These are phyloP conservation scores for Scalopus aquaticus DNA, from an alignment of 2,113 vertebrate species.

Conservation along the genomic window DNA sequence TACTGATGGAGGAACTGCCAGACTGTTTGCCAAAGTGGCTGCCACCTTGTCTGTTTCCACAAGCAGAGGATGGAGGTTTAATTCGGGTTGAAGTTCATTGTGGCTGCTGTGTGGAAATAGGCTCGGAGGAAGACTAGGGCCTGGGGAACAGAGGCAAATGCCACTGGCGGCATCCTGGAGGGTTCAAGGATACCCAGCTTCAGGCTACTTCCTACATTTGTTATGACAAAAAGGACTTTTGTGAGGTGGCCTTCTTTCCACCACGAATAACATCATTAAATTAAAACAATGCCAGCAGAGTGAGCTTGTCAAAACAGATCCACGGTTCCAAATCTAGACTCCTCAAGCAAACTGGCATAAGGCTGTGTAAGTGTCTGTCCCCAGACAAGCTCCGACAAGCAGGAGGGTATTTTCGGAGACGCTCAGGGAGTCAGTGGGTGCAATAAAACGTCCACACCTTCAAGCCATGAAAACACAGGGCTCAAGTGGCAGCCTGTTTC, in stretches of 20 bases:
- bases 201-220: background rate
- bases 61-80: background rate
- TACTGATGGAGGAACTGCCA: background rate
- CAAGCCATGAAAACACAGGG: background rate
- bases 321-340: slow-evolving; percentile 9
- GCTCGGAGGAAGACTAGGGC: background rate
- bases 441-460: background rate
- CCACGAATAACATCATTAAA: background rate
- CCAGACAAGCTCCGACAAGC: slow-evolving; percentile 48
- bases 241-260: background rate
- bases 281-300: slow-evolving; percentile 23
- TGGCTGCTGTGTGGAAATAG: background rate
- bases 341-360: background rate
- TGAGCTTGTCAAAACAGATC: slow-evolving; percentile 61
- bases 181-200: background rate
- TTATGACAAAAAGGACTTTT: background rate
- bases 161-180: background rate
- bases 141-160: background rate
- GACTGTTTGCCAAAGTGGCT: background rate
- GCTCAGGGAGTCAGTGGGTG: background rate
- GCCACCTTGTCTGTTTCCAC: background rate
- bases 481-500: background rate
- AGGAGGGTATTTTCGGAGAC: slow-evolving; percentile 33
- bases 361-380: background rate
- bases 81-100: background rate